Conservation (phyloP, 53 echinoderm and acorn worm species). For the Temnopleurus reevesii region DNA sequence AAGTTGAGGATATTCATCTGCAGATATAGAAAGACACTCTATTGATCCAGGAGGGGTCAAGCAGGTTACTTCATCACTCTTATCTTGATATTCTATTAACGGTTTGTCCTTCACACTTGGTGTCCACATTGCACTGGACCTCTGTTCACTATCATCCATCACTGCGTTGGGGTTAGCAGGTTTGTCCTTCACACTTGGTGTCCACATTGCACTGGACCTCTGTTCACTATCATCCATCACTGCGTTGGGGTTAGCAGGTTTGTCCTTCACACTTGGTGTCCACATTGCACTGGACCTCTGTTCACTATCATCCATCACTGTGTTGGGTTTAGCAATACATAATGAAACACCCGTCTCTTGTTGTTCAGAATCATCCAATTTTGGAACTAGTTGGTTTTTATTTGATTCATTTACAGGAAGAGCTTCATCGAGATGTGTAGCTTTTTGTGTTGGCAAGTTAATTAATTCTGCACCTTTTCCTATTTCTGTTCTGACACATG, state of each 20-base stretch:
- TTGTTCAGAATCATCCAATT: background rate
- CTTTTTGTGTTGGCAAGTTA: background rate
- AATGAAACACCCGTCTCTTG: background rate
- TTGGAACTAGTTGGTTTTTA: background rate
- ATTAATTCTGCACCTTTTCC: no score
- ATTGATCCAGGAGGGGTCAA: slow-evolving; percentile 41
- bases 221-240: background rate
- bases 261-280: background rate
- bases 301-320: background rate
- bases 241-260: background rate
- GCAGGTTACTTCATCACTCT: background rate
- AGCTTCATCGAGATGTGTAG: background rate
- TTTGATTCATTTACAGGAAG: background rate
- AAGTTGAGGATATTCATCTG: slow-evolving; percentile 2
- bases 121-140: background rate
- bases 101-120: background rate
- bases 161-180: background rate
- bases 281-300: background rate
- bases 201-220: background rate
- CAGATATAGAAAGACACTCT: slow-evolving; percentile 17
- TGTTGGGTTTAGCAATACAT: background rate
- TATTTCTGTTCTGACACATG: background rate
- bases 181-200: slow-evolving; percentile 5
- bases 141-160: background rate
- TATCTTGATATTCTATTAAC: background rate